phyloP scores from a whole-genome alignment of 2,113 vertebrate genomes.

The Larimichthys polyactis region DNA sequence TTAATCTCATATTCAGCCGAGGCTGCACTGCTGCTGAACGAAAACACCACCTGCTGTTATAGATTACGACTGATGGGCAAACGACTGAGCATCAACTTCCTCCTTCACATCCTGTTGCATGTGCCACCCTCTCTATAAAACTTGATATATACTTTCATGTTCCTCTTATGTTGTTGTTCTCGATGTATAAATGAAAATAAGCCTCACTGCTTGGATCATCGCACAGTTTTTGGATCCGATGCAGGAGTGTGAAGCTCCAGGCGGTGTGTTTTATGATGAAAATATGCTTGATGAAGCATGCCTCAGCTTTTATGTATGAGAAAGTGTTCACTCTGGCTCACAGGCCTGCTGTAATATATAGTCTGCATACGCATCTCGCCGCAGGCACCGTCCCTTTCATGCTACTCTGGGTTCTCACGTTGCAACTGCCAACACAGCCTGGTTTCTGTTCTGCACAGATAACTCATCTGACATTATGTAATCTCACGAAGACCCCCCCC shows the following conservation, averaged over 20 bases:
- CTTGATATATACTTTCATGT: neutral
- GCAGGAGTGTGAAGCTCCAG: neutral
- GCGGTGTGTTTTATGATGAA: neutral
- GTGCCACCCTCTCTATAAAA: neutral
- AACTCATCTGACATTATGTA: slow-evolving; percentile 47
- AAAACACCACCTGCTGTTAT: slow-evolving; percentile 7
- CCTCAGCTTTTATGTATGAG: neutral
- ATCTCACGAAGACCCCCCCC: slow-evolving; percentile 9
- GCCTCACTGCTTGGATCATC: neutral
- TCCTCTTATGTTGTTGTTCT: neutral
- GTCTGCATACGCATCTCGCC: slow-evolving; percentile 1
- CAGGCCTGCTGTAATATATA: neutral
- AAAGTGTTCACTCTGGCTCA: neutral
- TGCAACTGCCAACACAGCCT: slow-evolving; percentile 11
- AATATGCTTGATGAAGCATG: neutral
- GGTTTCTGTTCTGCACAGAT: slow-evolving; percentile 37
- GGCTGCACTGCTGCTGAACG: neutral
- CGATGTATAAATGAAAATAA: neutral
- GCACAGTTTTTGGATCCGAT: neutral
- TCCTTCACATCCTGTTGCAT: slow-evolving; percentile 50
- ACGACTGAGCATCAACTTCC: slow-evolving; percentile 42
- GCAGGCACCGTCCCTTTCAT: slow-evolving; percentile 14
- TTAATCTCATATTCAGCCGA: neutral
- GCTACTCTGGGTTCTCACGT: neutral
- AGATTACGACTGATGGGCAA: neutral